Percentiles rank a stretch among this genome's conserved stretches.
These are phyloP conservation scores for Macrochelys suwanniensis DNA, from an alignment of 2,797 vertebrate species.

Conservation along the genomic window DNA sequence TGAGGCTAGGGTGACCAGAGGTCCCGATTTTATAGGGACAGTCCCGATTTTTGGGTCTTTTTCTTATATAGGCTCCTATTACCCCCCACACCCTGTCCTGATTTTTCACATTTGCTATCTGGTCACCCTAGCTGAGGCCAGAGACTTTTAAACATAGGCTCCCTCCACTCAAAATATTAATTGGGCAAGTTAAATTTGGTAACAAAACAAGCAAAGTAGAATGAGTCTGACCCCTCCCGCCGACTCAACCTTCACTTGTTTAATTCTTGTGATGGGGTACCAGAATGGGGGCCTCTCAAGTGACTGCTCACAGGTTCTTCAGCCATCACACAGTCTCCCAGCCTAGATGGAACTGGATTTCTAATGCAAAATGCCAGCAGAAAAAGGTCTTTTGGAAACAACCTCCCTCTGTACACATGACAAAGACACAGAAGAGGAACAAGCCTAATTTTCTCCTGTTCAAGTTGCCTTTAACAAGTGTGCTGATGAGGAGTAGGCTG, in stretches of 20 bases:
- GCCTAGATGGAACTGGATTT: background rate
- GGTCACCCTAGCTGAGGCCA: background rate
- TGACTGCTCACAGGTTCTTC: background rate
- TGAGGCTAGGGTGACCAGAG: background rate
- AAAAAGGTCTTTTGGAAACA: background rate
- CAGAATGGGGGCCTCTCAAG: background rate
- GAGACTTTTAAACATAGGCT: background rate
- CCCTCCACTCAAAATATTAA: background rate
- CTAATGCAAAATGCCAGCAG: background rate
- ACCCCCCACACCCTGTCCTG: no score
- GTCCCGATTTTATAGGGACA: no score
- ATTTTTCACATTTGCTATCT: no score
- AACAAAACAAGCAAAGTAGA: background rate
- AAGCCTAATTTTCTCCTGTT: background rate
- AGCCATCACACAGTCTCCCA: background rate
- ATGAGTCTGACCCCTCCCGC: background rate
- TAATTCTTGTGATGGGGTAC: background rate
- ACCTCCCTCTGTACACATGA: background rate
- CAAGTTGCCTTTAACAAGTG: background rate
- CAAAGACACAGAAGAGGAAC: background rate
- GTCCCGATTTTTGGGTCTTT: no score
- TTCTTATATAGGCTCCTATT: no score
- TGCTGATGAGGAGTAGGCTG: rapidly evolving
- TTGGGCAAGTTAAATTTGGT: background rate
- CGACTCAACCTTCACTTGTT: background rate